phyloP scores from a whole-genome alignment of 2,113 vertebrate genomes.

The Amia ocellicauda region DNA sequence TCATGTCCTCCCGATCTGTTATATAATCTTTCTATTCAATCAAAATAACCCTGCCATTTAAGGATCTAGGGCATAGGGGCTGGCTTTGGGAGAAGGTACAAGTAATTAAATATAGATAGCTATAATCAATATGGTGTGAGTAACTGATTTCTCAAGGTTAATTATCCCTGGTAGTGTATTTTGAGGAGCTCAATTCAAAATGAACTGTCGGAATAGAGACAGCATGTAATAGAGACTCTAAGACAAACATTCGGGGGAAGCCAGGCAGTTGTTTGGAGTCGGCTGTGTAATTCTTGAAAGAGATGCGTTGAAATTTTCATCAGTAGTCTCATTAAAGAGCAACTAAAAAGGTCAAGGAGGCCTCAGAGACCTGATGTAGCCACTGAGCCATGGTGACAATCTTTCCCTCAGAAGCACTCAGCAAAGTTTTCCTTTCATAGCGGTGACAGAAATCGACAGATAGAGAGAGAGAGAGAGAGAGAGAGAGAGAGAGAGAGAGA shows the following conservation, averaged over 20 bases:
- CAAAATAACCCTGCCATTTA: no score
- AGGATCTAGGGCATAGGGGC: no score
- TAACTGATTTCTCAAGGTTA: background rate
- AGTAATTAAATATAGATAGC: background rate
- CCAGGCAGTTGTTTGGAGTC: background rate
- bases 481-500: background rate
- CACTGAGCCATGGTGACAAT: background rate
- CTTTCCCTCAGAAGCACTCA: background rate
- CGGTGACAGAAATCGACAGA: no score
- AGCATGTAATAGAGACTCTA: background rate
- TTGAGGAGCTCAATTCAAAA: background rate
- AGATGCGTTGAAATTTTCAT: constrained; percentile 1
- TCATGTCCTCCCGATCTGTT: no score
- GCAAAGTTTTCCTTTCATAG: constrained; percentile 4
- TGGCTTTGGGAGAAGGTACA: background rate
- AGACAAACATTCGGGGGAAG: background rate
- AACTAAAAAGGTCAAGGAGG: constrained; percentile 1
- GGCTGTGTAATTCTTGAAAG: background rate
- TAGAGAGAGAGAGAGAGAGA: background rate
- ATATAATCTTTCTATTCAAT: no score
- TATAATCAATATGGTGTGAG: background rate
- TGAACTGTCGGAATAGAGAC: background rate
- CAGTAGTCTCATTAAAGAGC: background rate
- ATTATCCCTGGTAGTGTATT: background rate
- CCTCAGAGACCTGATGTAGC: constrained; percentile 3